Conservation (phyloP, 2,797 vertebrate genomes). For the Mormyrus proboscirostris region DNA sequence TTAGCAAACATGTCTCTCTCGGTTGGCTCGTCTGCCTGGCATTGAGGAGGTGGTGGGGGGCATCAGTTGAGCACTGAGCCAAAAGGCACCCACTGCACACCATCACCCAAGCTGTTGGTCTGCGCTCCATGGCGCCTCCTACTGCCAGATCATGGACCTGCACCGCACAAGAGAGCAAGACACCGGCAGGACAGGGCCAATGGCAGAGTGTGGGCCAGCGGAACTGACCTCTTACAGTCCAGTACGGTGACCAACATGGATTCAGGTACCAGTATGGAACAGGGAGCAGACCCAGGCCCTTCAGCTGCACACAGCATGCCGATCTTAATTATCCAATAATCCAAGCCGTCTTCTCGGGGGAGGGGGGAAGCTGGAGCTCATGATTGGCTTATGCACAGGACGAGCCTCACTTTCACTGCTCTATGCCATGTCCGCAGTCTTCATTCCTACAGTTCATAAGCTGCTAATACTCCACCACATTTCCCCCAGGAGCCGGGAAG, state of each 20-base stretch:
- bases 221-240: not conserved
- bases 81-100: not conserved
- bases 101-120: conserved; percentile 53
- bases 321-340: not conserved
- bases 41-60: conserved; percentile 41
- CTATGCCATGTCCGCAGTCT: not conserved
- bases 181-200: not conserved
- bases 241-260: not conserved
- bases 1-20: not conserved
- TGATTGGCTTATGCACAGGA: not conserved
- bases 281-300: not conserved
- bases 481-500: not conserved
- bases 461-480: not conserved
- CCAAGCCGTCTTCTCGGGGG: not conserved
- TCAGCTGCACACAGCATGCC: not conserved
- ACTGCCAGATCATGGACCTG: conserved; percentile 43
- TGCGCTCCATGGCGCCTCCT: conserved; percentile 49
- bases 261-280: not conserved
- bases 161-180: not conserved
- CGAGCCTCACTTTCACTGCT: not conserved
- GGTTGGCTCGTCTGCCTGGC: conserved; percentile 36
- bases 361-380: not conserved
- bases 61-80: conserved; percentile 21
- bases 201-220: not conserved
- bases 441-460: not conserved